A percentile compares a stretch with the other conserved stretches of the same genome.
phyloP scores from a whole-genome alignment of 2,113 vertebrate genomes.

The Pyxicephalus adspersus region DNA sequence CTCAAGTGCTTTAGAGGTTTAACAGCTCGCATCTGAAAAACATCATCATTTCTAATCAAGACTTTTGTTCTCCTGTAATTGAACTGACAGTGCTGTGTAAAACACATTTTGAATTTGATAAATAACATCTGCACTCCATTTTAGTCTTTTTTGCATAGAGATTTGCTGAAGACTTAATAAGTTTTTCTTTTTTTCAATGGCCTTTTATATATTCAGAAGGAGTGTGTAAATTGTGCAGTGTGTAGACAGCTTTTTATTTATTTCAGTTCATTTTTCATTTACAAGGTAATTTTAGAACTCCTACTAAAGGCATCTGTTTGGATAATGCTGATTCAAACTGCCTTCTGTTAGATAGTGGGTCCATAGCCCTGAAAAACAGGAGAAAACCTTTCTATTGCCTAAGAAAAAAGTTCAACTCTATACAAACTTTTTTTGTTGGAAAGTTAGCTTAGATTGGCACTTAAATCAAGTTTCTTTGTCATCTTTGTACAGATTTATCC shows the following conservation, averaged over 20 bases:
- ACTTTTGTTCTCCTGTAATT: slow-evolving; percentile 53
- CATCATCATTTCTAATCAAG: slow-evolving; percentile 56
- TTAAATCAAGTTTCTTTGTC: too few species aligned
- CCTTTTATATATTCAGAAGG: background rate
- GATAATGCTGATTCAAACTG: background rate
- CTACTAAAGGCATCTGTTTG: slow-evolving; percentile 20
- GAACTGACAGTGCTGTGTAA: slow-evolving; percentile 50
- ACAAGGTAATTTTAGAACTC: slow-evolving; percentile 19
- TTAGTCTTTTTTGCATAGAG: slow-evolving; percentile 39
- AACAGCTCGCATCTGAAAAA: slow-evolving; percentile 33
- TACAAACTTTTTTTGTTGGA: too few species aligned
- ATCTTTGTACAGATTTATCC: too few species aligned
- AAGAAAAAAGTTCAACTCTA: too few species aligned
- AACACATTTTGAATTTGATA: slow-evolving; percentile 46
- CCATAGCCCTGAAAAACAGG: background rate
- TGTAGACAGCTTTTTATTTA: background rate
- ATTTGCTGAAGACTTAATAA: slow-evolving; percentile 43
- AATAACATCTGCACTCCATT: slow-evolving; percentile 48
- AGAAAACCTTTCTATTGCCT: background rate
- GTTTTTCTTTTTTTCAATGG: background rate
- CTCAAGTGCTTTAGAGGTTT: slow-evolving; percentile 34
- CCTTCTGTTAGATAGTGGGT: background rate
- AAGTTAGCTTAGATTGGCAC: too few species aligned
- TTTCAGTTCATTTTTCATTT: slow-evolving; percentile 23
- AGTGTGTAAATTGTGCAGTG: background rate